phyloP scores from a whole-genome alignment of 2,113 vertebrate genomes.

The Tauraco erythrolophus region DNA sequence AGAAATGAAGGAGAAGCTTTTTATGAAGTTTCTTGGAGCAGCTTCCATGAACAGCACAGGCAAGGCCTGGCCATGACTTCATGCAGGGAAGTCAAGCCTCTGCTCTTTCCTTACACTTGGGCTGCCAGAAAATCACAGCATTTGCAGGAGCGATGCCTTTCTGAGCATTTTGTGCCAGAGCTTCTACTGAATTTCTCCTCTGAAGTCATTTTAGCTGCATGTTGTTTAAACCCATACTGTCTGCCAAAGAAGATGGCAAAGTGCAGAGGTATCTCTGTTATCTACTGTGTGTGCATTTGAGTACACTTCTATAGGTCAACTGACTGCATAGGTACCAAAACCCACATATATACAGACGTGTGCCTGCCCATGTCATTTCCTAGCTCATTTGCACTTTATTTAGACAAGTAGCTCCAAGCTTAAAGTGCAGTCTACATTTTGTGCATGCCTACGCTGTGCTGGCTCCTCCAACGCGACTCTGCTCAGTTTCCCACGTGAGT shows the following conservation, averaged over 20 bases:
- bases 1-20: not conserved
- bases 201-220: not conserved
- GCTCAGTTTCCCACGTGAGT: not conserved
- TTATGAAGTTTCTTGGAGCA: not conserved
- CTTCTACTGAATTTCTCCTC: not conserved
- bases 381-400: not conserved
- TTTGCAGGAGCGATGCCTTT: not conserved
- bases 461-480: not conserved
- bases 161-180: not conserved
- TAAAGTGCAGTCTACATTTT: not conserved
- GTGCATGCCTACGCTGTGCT: not conserved
- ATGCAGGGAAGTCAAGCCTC: not conserved
- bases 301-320: not conserved
- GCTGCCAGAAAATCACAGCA: not conserved
- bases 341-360: not conserved
- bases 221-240: not conserved
- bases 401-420: not conserved
- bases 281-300: not conserved
- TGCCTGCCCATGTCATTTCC: not conserved
- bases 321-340: not conserved
- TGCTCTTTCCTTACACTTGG: not conserved
- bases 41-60: not conserved
- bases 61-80: not conserved
- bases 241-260: not conserved
- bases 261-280: not conserved